Conservation (phyloP, 2,888 invertebrate genomes). For the Zhengitettix transpicula region DNA sequence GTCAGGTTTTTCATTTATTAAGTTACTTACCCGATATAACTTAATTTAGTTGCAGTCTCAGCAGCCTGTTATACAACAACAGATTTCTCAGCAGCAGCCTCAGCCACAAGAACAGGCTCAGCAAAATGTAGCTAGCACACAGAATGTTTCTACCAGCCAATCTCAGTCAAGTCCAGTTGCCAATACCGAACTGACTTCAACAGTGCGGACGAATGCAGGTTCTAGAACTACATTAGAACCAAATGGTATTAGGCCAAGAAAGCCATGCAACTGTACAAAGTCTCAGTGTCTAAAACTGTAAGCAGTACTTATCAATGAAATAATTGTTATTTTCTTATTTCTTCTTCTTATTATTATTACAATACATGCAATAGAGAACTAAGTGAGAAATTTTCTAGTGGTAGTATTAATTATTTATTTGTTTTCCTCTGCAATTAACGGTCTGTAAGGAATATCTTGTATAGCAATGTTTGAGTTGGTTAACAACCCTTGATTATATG, state of each 20-base stretch:
- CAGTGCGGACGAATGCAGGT: neutral
- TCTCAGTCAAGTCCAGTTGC: neutral
- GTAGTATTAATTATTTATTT: too few species aligned
- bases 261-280: conserved; percentile 98
- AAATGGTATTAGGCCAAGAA: conserved; percentile 50
- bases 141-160: neutral
- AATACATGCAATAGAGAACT: too few species aligned
- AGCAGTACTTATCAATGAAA: conserved; percentile 23
- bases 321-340: too few species aligned
- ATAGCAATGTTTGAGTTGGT: too few species aligned
- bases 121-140: neutral
- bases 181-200: neutral
- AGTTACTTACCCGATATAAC: too few species aligned
- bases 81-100: neutral
- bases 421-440: too few species aligned
- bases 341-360: too few species aligned
- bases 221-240: conserved; percentile 23
- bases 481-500: too few species aligned
- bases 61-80: neutral
- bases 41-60: neutral
- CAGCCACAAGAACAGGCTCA: neutral
- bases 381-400: too few species aligned
- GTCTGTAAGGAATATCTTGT: too few species aligned
- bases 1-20: too few species aligned
- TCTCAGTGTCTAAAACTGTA: conserved; percentile 93